These are phyloP conservation scores for Eospalax fontanierii DNA, from an alignment of 2,797 vertebrate species.

Conservation along the genomic window DNA sequence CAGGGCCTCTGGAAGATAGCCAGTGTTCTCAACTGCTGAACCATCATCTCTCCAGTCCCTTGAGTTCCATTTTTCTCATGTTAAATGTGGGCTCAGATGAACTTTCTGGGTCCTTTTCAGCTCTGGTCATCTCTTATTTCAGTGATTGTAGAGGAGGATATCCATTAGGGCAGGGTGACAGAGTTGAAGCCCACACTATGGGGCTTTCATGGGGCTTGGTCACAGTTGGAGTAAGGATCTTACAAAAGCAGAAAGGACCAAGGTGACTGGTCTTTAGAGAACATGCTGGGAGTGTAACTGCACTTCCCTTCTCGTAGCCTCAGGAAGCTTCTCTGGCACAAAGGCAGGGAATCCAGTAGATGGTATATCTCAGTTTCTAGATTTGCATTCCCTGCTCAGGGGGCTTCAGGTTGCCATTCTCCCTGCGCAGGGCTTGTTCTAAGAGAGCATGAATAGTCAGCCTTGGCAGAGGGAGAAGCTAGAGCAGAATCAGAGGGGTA, in stretches of 20 bases:
- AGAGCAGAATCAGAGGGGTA: not conserved
- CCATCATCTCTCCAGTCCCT: not conserved
- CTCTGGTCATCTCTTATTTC: not conserved
- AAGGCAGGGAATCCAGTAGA: not conserved
- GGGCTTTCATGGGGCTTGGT: not conserved
- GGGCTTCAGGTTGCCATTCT: not conserved
- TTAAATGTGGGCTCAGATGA: constrained; percentile 10
- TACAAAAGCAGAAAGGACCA: not conserved
- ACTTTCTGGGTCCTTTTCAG: not conserved
- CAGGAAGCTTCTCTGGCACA: not conserved
- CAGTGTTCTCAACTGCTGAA: too few species aligned
- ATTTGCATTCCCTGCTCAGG: not conserved
- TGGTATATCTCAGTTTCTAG: not conserved
- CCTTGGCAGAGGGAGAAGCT: not conserved
- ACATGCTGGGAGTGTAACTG: not conserved
- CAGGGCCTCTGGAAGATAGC: not conserved
- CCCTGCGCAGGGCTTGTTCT: not conserved
- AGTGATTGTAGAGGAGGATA: not conserved
- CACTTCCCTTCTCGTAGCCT: not conserved
- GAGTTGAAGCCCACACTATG: not conserved
- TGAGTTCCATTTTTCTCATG: not conserved
- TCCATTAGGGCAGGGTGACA: not conserved
- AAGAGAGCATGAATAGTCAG: not conserved
- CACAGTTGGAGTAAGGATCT: not conserved
- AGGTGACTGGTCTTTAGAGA: constrained; percentile 4